Percentiles rank a stretch among this genome's conserved stretches.
These are phyloP conservation scores for Ochotona curzoniae DNA, from an alignment of 2,113 vertebrate genomes.

Conservation along the genomic window DNA sequence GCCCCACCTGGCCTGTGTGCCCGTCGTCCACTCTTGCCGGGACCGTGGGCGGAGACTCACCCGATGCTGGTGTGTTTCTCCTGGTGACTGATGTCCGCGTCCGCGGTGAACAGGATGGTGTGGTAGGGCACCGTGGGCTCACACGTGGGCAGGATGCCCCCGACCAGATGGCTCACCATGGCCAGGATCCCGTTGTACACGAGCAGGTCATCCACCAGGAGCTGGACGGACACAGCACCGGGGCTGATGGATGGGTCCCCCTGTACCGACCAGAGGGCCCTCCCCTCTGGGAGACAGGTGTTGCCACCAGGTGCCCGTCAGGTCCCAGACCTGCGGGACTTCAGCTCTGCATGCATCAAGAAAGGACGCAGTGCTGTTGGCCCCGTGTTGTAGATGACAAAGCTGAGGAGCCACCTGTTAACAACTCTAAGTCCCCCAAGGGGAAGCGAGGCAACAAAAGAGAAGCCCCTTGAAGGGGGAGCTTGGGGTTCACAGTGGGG, in stretches of 20 bases:
- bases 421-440: too few relatives aligned
- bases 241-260: fast-evolving
- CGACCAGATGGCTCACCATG: slow-evolving; percentile 87
- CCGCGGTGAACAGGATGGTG: slow-evolving; percentile 95
- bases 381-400: not conserved
- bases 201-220: slow-evolving; percentile 96
- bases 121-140: slow-evolving; percentile 92
- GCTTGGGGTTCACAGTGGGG: not conserved
- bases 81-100: slow-evolving; percentile 87
- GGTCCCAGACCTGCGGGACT: fast-evolving
- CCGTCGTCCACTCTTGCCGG: not conserved
- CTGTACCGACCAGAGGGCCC: not conserved
- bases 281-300: not conserved
- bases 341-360: fast-evolving
- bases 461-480: too few relatives aligned
- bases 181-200: slow-evolving; percentile 97
- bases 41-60: slow-evolving; percentile 77
- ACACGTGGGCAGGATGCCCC: slow-evolving; percentile 95
- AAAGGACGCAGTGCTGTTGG: not conserved
- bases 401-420: not conserved
- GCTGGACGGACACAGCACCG: slow-evolving; percentile 82
- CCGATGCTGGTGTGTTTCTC: slow-evolving; percentile 92
- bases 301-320: not conserved
- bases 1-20: not conserved
- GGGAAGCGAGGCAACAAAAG: too few relatives aligned